Evolutionary conservation across 1,140 invertebrate species (phyloP), one percentile per base, ranked within the genome.

Genomic region (Bombus pascuorum): DNA sequence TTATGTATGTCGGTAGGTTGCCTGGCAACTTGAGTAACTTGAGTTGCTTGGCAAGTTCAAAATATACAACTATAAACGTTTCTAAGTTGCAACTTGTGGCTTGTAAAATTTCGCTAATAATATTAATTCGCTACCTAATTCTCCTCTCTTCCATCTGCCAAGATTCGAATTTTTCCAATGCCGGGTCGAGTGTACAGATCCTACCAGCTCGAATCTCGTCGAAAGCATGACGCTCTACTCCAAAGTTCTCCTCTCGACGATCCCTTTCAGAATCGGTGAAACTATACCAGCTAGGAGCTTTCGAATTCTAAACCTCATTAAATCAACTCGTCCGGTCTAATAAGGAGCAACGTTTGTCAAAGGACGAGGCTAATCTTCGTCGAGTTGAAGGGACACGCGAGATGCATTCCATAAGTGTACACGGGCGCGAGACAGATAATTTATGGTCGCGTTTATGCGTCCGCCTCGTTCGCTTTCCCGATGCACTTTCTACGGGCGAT

Each of bases 401-500:
- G 32, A 85, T 81, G 84, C 81, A 90, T 88, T 88, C 59, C 88
- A 37, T 79, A 39, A 57, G 59, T 59, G 81, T 74, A 76, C 57
- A 81, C 70, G 25, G 37, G 42, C 47, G 81, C 74, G 77, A 74
- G 86, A 91, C 88, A 82, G 87, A 91, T 93, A 93, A 93, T 92
- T 92, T 93, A 92, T 89, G 86, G 87, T 73, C 89, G 85, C 90
- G 81, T 91, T 92, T 89, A 91, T 90, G 89, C 85, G 88, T 59
- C 81, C 85, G 81, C 70, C 87, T 76, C 85, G 91, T 84, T 91
- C 92, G 92, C 91, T 93, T 93, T 93, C 92, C 87, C 90, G 87
- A 91, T 88, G 90, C 79, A 86, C 88, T 90, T 88, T 86, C 86
- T 84, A 91, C 87, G 62, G 57, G 32, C 79, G 73, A 86, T 89